phyloP scores from a whole-genome alignment of 2,888 invertebrate species.

The Stomorhina lunata region DNA sequence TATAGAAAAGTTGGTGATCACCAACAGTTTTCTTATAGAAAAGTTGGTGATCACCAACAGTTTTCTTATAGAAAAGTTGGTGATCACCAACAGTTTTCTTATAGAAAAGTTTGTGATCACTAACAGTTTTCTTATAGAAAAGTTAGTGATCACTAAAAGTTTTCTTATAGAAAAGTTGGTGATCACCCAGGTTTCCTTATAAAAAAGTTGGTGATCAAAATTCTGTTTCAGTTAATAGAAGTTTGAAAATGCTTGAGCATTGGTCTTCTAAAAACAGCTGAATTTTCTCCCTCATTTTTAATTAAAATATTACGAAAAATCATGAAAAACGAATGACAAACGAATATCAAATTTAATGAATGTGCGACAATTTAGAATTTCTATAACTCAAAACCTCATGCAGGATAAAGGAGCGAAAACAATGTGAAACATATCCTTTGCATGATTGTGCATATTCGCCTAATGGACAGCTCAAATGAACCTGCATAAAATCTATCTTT shows the following conservation, averaged over 20 bases:
- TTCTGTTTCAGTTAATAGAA: too few relatives aligned
- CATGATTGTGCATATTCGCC: conserved; percentile 3
- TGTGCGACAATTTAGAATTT: conserved; percentile 24
- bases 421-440: background rate
- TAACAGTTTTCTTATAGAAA: too few relatives aligned
- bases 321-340: conserved; percentile 10
- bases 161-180: too few relatives aligned
- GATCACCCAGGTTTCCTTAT: too few relatives aligned
- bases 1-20: too few relatives aligned
- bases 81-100: too few relatives aligned
- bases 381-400: background rate
- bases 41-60: too few relatives aligned
- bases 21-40: too few relatives aligned
- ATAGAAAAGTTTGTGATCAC: too few relatives aligned
- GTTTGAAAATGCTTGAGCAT: background rate
- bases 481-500: conserved; percentile 45
- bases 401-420: background rate
- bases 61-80: too few relatives aligned
- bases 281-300: background rate
- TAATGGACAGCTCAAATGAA: conserved; percentile 29
- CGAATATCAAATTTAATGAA: conserved; percentile 18
- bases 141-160: too few relatives aligned
- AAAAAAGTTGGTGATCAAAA: too few relatives aligned
- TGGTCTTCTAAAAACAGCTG: background rate
- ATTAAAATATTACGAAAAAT: conserved; percentile 13